A percentile compares a stretch with the other conserved stretches of the same genome.
These are phyloP conservation scores for Bimastos eiseni DNA, from an alignment of 2,888 invertebrate genomes.

Conservation along the genomic window DNA sequence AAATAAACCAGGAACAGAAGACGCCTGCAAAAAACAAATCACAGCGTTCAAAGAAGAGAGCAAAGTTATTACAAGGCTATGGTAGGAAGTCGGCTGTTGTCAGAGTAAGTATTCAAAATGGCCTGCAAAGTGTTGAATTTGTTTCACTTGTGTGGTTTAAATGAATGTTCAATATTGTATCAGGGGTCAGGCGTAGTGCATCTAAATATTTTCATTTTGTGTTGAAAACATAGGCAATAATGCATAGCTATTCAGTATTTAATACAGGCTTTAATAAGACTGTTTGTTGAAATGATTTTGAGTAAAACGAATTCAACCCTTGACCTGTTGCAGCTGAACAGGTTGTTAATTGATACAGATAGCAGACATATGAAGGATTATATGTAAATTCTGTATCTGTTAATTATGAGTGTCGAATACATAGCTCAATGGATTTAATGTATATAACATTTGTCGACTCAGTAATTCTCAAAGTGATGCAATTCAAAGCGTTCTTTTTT, in stretches of 20 bases:
- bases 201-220: background rate
- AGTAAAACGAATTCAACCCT: background rate
- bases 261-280: background rate
- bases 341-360: background rate
- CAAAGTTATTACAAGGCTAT: background rate
- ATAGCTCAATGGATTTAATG: background rate
- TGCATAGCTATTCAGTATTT: background rate
- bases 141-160: background rate
- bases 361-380: background rate
- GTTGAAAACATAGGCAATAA: background rate
- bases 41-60: background rate
- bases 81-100: slow-evolving; percentile 13
- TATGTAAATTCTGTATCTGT: background rate
- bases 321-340: background rate
- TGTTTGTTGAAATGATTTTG: background rate
- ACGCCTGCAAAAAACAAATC: background rate
- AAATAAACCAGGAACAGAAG: slow-evolving; percentile 13
- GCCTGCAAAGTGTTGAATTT: background rate
- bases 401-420: background rate
- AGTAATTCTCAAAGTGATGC: background rate
- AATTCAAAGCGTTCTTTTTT: background rate
- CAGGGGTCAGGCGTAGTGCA: background rate
- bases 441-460: background rate
- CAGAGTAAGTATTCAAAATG: background rate
- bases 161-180: background rate